Evolutionary conservation across 2,888 invertebrate species (phyloP).

Genomic region (Yponomeuta sedellus): DNA sequence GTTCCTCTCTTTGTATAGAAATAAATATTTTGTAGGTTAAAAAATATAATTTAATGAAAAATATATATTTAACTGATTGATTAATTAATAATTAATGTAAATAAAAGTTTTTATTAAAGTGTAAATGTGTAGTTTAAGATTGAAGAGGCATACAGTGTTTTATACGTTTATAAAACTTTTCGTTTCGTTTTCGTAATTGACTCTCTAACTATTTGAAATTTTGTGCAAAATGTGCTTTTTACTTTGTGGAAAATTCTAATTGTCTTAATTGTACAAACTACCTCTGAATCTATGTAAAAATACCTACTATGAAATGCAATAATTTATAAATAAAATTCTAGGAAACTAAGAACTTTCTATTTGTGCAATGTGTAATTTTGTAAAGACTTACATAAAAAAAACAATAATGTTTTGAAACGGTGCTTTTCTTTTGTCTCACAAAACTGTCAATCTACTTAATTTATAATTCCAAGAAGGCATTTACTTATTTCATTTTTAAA

Average conservation of each 20-base stretch:
- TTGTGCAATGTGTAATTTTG: constrained; percentile 2
- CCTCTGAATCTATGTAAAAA: constrained; percentile 11
- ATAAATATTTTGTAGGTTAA: constrained; percentile 44
- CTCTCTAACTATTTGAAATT: not conserved
- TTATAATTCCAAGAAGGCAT: constrained; percentile 58
- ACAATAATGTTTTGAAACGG: not conserved
- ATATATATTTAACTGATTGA: constrained; percentile 25
- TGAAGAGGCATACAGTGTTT: constrained; percentile 48
- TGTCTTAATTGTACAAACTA: constrained; percentile 9
- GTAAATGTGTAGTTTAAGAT: constrained; percentile 60
- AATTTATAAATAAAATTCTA: constrained; percentile 2
- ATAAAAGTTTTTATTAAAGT: constrained; percentile 69
- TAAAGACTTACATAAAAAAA: not conserved
- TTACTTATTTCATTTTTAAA: constrained; percentile 37
- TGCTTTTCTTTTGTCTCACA: constrained; percentile 9
- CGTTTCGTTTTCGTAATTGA: constrained; percentile 20
- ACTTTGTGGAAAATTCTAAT: not conserved
- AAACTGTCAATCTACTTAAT: constrained; percentile 5
- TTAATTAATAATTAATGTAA: constrained; percentile 38
- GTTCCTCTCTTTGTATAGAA: constrained; percentile 64
- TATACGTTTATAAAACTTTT: constrained; percentile 38
- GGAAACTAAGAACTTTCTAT: not conserved
- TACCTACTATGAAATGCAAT: not conserved
- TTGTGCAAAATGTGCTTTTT: constrained; percentile 7
- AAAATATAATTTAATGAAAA: constrained; percentile 50